Evolutionary conservation across 2,888 invertebrate species (phyloP).

Genomic region (Drosophila macrothrix): DNA sequence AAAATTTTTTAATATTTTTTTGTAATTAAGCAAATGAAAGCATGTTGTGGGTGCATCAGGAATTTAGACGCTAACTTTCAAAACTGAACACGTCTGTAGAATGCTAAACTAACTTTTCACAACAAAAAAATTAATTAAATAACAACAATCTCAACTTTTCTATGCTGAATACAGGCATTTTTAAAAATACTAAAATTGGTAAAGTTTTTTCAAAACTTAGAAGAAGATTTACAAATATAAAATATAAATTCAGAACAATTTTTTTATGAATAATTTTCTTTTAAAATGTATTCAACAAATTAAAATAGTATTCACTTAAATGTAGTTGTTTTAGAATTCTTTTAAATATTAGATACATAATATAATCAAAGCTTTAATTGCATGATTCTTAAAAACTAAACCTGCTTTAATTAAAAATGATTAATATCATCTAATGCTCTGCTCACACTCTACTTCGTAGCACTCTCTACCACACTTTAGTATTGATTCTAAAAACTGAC

Average conservation of each 20-base stretch:
- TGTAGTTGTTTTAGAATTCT: not conserved
- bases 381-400: slow-evolving; percentile 37
- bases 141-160: not conserved
- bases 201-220: not conserved
- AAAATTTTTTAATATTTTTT: slow-evolving; percentile 62
- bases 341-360: not conserved
- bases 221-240: not conserved
- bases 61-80: slow-evolving; percentile 27
- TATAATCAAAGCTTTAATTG: slow-evolving; percentile 20
- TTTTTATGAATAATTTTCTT: not conserved
- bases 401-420: not conserved
- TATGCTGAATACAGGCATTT: not conserved
- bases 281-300: not conserved
- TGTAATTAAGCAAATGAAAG: slow-evolving; percentile 34
- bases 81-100: slow-evolving; percentile 17
- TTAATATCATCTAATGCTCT: slow-evolving; percentile 17
- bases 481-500: slow-evolving; percentile 74
- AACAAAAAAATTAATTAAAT: slow-evolving; percentile 27
- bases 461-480: slow-evolving; percentile 47
- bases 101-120: slow-evolving; percentile 45
- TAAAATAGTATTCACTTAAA: slow-evolving; percentile 5
- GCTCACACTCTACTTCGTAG: slow-evolving; percentile 41
- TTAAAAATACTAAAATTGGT: not conserved
- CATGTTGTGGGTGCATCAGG: slow-evolving; percentile 48
- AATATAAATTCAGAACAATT: not conserved